Evolutionary conservation across 2,797 vertebrate species (phyloP).

Genomic region (Poeciliopsis gracilis): DNA sequence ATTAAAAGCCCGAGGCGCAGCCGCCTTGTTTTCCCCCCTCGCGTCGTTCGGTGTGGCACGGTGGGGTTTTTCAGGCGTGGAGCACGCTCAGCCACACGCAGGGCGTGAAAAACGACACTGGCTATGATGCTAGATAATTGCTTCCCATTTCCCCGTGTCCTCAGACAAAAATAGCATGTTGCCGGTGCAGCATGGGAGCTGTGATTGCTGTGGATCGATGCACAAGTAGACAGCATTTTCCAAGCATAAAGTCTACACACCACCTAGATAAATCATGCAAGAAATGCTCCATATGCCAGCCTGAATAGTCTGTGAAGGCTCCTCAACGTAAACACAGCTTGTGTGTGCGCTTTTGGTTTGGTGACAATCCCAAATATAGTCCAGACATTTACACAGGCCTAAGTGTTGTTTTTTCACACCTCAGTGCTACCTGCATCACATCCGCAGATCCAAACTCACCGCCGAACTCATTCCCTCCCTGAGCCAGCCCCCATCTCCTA

Average conservation of each 20-base stretch:
- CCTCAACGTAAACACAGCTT: conserved; percentile 49
- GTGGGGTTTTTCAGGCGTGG: conserved; percentile 69
- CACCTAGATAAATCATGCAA: conserved; percentile 43
- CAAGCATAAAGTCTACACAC: conserved; percentile 58
- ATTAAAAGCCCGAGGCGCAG: conserved; percentile 66
- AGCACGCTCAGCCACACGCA: conserved; percentile 76
- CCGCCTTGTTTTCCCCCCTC: conserved; percentile 63
- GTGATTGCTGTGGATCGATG: conserved; percentile 75
- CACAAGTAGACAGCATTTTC: conserved; percentile 64
- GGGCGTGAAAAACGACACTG: conserved; percentile 81
- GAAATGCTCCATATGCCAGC: not conserved
- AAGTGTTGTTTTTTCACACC: conserved; percentile 83
- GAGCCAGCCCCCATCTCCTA: conserved; percentile 37
- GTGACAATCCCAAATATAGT: conserved; percentile 77
- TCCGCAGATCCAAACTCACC: conserved; percentile 74
- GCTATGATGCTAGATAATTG: conserved; percentile 85
- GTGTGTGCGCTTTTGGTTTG: conserved; percentile 64
- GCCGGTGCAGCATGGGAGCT: conserved; percentile 73
- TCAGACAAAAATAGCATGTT: conserved; percentile 83
- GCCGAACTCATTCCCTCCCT: conserved; percentile 46
- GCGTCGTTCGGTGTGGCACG: conserved; percentile 57
- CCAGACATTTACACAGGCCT: conserved; percentile 80
- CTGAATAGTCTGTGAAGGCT: conserved; percentile 9
- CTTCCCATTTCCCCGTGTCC: conserved; percentile 83
- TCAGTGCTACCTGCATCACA: conserved; percentile 82